Evolutionary conservation across 2,113 vertebrate species (phyloP).

Genomic region (Gulo gulo): DNA sequence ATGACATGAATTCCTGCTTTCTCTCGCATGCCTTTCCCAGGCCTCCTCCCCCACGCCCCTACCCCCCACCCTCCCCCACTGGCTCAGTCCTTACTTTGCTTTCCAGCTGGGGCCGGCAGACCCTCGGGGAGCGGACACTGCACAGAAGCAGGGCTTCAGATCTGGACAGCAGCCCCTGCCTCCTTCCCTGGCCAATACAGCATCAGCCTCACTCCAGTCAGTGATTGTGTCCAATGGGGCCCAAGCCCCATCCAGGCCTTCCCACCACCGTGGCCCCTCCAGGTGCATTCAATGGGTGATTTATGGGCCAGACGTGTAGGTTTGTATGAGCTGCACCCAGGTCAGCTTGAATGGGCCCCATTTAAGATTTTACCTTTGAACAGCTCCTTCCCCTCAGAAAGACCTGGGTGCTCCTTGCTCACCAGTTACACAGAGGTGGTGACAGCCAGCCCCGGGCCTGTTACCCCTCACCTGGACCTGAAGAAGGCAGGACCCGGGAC

Average conservation of each 20-base stretch:
- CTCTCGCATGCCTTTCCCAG: background rate
- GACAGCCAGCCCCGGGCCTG: background rate
- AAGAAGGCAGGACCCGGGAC: accelerated
- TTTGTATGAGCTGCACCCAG: background rate
- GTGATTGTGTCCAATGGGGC: no score
- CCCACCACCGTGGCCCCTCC: no score
- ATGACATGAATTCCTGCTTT: background rate
- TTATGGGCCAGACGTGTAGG: no score
- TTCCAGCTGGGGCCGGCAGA: background rate
- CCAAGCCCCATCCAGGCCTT: background rate
- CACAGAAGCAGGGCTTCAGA: background rate
- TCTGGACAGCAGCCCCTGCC: background rate
- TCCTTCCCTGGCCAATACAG: background rate
- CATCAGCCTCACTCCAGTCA: no score
- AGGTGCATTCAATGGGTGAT: background rate
- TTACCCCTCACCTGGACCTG: background rate
- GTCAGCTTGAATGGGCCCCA: background rate
- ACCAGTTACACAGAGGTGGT: background rate
- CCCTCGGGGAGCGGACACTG: background rate
- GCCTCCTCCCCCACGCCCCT: background rate
- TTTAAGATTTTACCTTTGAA: background rate
- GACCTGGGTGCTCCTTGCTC: background rate
- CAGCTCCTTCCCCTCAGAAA: background rate
- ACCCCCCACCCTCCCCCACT: no score
- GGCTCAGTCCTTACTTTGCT: background rate